phyloP scores from a whole-genome alignment of 2,888 invertebrate species.

The Archaeoteleia sp. region DNA sequence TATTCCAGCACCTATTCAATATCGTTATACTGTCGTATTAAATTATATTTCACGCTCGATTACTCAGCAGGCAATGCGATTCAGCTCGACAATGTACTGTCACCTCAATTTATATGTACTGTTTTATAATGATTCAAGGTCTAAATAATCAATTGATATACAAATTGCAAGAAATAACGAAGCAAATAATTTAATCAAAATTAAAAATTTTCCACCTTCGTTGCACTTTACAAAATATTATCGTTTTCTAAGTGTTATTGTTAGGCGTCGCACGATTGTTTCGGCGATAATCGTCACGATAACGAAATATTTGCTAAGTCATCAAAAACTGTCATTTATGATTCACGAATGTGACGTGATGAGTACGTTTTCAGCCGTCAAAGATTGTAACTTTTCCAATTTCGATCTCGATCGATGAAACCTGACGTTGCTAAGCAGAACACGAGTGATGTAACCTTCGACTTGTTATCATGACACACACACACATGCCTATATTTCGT shows the following conservation, averaged over 20 bases:
- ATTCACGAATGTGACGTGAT: neutral
- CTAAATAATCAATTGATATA: neutral
- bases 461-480: constrained; percentile 32
- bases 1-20: constrained; percentile 50
- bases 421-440: constrained; percentile 37
- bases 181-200: too few species aligned
- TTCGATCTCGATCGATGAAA: constrained; percentile 38
- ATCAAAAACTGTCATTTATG: too few species aligned
- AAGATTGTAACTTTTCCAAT: constrained; percentile 15
- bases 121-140: constrained; percentile 37
- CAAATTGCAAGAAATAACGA: too few species aligned
- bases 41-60: constrained; percentile 52
- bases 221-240: too few species aligned
- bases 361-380: constrained; percentile 13
- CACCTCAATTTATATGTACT: constrained; percentile 44
- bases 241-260: constrained; percentile 3
- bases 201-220: too few species aligned
- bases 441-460: constrained; percentile 38
- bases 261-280: too few species aligned
- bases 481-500: constrained; percentile 34
- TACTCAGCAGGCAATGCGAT: constrained; percentile 46
- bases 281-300: too few species aligned
- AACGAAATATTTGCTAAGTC: too few species aligned
- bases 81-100: constrained; percentile 48
- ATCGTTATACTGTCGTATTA: constrained; percentile 50